Percentiles rank a stretch among this genome's conserved stretches.
Conservation (phyloP, 2,888 invertebrate genomes). For the Eurytoma adleriae region DNA sequence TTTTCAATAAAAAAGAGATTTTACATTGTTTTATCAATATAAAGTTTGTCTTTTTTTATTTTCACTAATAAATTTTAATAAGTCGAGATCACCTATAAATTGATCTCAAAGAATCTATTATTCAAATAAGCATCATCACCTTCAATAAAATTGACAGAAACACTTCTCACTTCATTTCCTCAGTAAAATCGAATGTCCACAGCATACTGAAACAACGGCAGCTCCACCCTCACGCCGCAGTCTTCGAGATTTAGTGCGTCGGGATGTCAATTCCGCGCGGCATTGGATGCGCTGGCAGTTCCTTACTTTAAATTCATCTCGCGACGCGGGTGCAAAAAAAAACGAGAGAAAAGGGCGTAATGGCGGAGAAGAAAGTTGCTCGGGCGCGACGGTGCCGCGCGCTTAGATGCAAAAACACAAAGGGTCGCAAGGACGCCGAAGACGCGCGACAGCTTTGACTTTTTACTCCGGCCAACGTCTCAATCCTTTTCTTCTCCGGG, state of each 20-base stretch:
- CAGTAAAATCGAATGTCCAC: conserved; percentile 12
- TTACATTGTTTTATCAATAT: too few species aligned
- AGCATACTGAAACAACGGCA: too few species aligned
- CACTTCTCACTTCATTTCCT: neutral
- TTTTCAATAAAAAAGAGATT: too few species aligned
- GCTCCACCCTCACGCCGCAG: too few species aligned
- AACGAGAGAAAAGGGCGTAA: conserved; percentile 10
- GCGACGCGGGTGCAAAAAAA: too few species aligned
- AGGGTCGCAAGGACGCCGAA: neutral
- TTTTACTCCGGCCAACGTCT: neutral
- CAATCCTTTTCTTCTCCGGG: conserved; percentile 13
- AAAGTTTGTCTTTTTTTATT: too few species aligned
- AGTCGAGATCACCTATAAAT: too few species aligned
- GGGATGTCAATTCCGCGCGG: conserved; percentile 30
- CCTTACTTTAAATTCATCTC: conserved; percentile 50
- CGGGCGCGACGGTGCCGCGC: conserved; percentile 6
- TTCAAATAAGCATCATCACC: neutral
- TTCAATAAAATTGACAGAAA: neutral
- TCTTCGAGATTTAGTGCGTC: conserved; percentile 11
- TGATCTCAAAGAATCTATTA: too few species aligned
- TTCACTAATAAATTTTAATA: too few species aligned
- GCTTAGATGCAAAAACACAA: conserved; percentile 15
- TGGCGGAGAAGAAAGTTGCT: conserved; percentile 25
- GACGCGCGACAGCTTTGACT: conserved; percentile 13
- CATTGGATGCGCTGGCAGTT: conserved; percentile 27